phyloP scores from a whole-genome alignment of 2,797 vertebrate species.

The Cyclura pinguis region DNA sequence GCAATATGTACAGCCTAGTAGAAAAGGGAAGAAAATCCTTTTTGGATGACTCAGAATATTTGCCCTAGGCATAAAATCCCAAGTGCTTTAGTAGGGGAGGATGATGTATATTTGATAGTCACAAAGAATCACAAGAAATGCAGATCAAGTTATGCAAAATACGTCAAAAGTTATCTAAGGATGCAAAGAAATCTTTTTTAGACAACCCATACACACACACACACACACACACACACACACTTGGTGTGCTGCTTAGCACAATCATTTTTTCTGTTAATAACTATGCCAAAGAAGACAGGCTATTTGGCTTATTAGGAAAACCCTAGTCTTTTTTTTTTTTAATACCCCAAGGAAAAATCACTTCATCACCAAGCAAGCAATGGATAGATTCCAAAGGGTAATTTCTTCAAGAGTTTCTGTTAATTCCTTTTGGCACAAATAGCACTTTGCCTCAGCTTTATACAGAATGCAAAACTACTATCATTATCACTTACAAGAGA shows the following conservation, averaged over 20 bases:
- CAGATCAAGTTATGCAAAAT: constrained; percentile 6
- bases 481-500: constrained; percentile 6
- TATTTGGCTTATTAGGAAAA: constrained; percentile 52
- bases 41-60: constrained; percentile 30
- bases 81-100: constrained; percentile 25
- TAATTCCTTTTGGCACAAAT: constrained; percentile 34
- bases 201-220: neutral
- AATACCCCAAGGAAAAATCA: constrained; percentile 4
- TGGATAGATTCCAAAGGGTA: neutral
- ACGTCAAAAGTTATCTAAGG: constrained; percentile 30
- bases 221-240: neutral
- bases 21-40: neutral
- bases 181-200: constrained; percentile 42
- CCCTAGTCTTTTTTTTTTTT: neutral
- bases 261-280: constrained; percentile 21
- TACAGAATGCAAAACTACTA: constrained; percentile 8
- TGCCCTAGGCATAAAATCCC: constrained; percentile 38
- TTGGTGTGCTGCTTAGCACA: constrained; percentile 17
- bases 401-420: constrained; percentile 25
- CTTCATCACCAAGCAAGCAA: constrained; percentile 22
- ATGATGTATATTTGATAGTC: constrained; percentile 44
- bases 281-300: constrained; percentile 16
- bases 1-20: constrained; percentile 30
- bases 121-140: constrained; percentile 41
- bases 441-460: constrained; percentile 22